Evolutionary conservation across 2,797 vertebrate species (phyloP).

Genomic region (Tympanoctomys barrerae): DNA sequence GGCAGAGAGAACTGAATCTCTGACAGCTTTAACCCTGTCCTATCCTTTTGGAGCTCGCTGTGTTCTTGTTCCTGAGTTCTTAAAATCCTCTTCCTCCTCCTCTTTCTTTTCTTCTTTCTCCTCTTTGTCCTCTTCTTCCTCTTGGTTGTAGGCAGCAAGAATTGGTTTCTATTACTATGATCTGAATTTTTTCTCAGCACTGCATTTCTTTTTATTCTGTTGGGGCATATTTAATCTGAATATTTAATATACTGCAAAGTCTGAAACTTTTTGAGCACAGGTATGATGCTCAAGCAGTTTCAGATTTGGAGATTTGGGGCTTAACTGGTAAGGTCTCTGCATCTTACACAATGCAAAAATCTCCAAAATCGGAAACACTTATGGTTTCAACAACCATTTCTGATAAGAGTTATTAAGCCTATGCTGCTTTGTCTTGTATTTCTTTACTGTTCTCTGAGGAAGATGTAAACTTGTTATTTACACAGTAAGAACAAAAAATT

Average conservation of each 20-base stretch:
- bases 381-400: neutral
- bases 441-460: neutral
- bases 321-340: neutral
- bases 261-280: neutral
- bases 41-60: neutral
- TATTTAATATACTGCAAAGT: neutral
- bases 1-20: neutral
- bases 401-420: neutral
- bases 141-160: neutral
- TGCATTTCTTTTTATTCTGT: neutral
- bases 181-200: neutral
- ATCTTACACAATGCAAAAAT: neutral
- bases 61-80: neutral
- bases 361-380: neutral
- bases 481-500: neutral
- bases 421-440: neutral
- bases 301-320: neutral
- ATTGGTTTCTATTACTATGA: neutral
- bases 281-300: neutral
- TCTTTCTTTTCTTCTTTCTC: neutral
- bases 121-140: neutral
- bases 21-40: neutral
- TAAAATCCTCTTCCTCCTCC: neutral
- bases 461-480: conserved; percentile 40
- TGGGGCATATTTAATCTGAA: neutral